phyloP scores from a whole-genome alignment of 2,888 invertebrate species.

The Lysandra bellargus region DNA sequence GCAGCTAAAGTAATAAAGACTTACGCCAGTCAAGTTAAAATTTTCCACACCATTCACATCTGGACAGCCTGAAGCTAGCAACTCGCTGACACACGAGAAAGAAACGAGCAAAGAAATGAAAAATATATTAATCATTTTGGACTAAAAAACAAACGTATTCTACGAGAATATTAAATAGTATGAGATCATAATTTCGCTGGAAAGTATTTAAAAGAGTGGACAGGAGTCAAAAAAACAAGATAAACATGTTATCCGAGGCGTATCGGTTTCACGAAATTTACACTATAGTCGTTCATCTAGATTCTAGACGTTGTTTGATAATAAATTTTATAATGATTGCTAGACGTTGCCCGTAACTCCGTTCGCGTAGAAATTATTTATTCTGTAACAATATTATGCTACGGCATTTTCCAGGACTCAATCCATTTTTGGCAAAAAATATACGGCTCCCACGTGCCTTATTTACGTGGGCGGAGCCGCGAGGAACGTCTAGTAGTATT shows the following conservation, averaged over 20 bases:
- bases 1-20: background rate
- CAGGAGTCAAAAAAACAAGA: background rate
- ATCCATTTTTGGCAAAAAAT: too few relatives aligned
- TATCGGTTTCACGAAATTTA: background rate
- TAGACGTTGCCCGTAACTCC: background rate
- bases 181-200: background rate
- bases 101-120: background rate
- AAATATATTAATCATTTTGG: background rate
- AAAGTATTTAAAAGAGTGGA: background rate
- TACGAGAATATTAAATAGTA: background rate
- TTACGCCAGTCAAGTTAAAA: constrained; percentile 26
- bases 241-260: background rate
- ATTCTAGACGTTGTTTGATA: background rate
- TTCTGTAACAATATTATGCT: too few relatives aligned
- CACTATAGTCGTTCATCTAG: background rate
- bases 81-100: constrained; percentile 2
- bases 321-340: background rate
- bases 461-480: too few relatives aligned
- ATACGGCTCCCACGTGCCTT: too few relatives aligned
- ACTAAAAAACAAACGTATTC: background rate
- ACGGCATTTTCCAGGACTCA: too few relatives aligned
- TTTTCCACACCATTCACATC: constrained; percentile 25
- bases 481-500: too few relatives aligned
- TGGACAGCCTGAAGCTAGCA: constrained; percentile 15
- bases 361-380: too few relatives aligned